Percentiles rank a stretch among this genome's conserved stretches.
phyloP scores from a whole-genome alignment of 2,113 vertebrate genomes.

The Camarhynchus parvulus region DNA sequence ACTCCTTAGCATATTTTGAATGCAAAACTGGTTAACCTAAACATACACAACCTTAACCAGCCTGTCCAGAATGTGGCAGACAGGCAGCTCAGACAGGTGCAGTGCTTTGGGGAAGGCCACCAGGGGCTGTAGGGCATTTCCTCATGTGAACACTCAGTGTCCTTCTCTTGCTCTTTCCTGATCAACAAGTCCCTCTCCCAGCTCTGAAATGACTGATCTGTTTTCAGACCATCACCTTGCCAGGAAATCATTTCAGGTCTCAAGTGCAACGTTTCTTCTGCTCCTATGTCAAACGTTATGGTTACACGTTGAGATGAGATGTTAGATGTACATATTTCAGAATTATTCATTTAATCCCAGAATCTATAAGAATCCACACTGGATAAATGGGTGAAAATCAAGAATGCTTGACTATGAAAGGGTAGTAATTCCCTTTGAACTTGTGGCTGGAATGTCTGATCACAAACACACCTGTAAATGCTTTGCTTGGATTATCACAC shows the following conservation, averaged over 20 bases:
- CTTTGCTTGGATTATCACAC: background rate
- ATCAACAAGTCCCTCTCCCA: background rate
- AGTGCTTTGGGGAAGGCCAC: background rate
- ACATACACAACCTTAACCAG: background rate
- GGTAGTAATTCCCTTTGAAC: background rate
- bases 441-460: background rate
- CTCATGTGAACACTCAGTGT: background rate
- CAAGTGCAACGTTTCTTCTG: background rate
- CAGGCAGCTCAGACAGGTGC: background rate
- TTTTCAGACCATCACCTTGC: background rate
- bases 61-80: background rate
- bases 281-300: background rate
- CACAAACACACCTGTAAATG: background rate
- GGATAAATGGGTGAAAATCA: background rate
- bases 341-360: background rate
- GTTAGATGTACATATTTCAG: background rate
- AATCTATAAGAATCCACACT: background rate
- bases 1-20: background rate
- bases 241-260: background rate
- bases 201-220: background rate
- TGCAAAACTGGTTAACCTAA: background rate
- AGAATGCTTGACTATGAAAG: background rate
- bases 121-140: background rate
- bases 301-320: background rate
- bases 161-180: background rate